phyloP scores from a whole-genome alignment of 2,113 vertebrate species.

The Oriolus oriolus region DNA sequence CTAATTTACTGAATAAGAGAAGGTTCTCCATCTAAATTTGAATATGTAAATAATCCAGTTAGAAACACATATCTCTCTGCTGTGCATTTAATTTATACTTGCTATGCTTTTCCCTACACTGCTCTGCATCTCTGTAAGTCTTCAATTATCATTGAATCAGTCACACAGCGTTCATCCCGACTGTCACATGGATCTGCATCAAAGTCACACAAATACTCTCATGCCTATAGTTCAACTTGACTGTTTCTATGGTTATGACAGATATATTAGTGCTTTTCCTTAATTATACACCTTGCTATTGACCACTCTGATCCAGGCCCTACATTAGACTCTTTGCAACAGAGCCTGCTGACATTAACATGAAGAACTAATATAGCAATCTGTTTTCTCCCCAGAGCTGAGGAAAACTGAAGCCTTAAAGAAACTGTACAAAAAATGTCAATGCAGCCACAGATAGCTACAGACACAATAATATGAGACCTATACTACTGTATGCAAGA shows the following conservation, averaged over 20 bases:
- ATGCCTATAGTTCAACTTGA: background rate
- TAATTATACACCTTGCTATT: slow-evolving; percentile 4
- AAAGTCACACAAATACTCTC: background rate
- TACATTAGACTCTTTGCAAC: background rate
- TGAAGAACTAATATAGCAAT: background rate
- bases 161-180: background rate
- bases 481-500: background rate
- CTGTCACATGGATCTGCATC: background rate
- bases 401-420: background rate
- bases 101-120: background rate
- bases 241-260: slow-evolving; percentile 48
- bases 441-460: background rate
- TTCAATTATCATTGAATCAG: slow-evolving; percentile 4
- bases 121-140: background rate
- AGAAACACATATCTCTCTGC: background rate
- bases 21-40: background rate
- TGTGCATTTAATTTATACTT: slow-evolving; percentile 16
- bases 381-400: background rate
- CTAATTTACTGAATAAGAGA: background rate
- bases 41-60: slow-evolving; percentile 3
- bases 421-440: background rate
- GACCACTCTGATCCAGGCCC: background rate
- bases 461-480: background rate
- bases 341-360: background rate
- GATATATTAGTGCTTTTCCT: slow-evolving; percentile 13